phyloP scores from a whole-genome alignment of 2,888 invertebrate genomes.

The Heliconius hortense region DNA sequence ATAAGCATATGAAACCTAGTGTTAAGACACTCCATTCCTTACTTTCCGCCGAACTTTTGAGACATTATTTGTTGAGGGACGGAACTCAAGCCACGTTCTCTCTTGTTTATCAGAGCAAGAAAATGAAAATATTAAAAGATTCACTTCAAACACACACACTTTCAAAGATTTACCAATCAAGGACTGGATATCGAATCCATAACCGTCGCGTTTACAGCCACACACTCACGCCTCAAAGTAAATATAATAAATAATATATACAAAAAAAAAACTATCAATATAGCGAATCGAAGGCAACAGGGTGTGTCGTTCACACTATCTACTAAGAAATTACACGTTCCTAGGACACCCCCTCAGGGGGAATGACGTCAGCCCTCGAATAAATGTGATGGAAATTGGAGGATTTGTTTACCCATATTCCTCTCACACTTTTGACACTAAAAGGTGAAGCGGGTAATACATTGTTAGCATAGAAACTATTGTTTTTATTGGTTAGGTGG shows the following conservation, averaged over 20 bases:
- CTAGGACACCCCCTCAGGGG: conserved; percentile 50
- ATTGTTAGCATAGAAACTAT: conserved; percentile 52
- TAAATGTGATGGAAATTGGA: conserved; percentile 83
- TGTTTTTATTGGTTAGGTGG: conserved; percentile 52
- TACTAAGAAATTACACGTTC: conserved; percentile 77
- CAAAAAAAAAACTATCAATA: conserved; percentile 64
- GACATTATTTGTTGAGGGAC: no score
- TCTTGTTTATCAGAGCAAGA: no score
- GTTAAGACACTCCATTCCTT: no score
- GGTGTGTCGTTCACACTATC: conserved; percentile 75
- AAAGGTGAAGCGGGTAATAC: conserved; percentile 63
- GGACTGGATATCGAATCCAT: no score
- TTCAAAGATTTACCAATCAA: no score
- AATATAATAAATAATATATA: conserved; percentile 44
- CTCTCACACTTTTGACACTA: conserved; percentile 81
- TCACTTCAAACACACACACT: no score
- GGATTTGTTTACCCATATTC: conserved; percentile 83
- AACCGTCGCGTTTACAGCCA: no score
- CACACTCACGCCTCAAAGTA: no score
- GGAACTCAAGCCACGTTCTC: no score
- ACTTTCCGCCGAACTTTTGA: no score
- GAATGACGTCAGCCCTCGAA: conserved; percentile 64
- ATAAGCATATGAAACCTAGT: no score
- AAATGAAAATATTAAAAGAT: no score
- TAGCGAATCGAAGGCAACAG: conserved; percentile 60